phyloP scores from a whole-genome alignment of 2,888 invertebrate genomes.

The Caenorhabditis sp. region DNA sequence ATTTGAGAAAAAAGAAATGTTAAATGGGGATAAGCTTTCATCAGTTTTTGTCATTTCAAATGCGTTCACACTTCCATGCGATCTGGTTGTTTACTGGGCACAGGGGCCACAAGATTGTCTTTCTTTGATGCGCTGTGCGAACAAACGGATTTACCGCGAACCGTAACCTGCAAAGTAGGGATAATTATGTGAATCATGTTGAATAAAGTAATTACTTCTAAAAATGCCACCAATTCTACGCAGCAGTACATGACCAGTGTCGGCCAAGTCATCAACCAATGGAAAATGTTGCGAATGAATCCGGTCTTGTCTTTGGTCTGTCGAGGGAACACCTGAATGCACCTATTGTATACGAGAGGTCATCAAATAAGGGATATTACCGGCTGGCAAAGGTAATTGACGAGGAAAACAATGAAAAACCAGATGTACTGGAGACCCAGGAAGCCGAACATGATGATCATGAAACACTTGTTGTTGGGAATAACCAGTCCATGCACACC shows the following conservation, averaged over 20 bases:
- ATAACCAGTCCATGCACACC: constrained; percentile 73
- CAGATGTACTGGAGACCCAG: constrained; percentile 78
- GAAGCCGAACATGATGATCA: constrained; percentile 77
- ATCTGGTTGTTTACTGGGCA: constrained; percentile 67
- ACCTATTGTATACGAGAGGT: constrained; percentile 30
- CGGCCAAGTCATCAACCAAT: constrained; percentile 76
- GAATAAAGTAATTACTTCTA: constrained; percentile 65
- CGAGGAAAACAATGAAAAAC: constrained; percentile 74
- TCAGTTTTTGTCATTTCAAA: constrained; percentile 1
- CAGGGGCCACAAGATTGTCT: constrained; percentile 76
- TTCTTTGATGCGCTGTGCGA: constrained; percentile 80
- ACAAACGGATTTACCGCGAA: constrained; percentile 79
- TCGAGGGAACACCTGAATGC: constrained; percentile 74
- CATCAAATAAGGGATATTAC: constrained; percentile 51
- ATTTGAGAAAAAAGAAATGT: constrained; percentile 22
- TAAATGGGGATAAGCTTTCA: constrained; percentile 18
- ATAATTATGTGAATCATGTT: constrained; percentile 33
- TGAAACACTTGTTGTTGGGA: constrained; percentile 73
- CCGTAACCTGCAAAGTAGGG: constrained; percentile 68
- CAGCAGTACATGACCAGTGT: constrained; percentile 77
- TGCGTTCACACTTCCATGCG: constrained; percentile 70
- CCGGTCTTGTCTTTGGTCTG: constrained; percentile 76
- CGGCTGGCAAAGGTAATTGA: constrained; percentile 76
- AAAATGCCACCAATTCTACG: constrained; percentile 77
- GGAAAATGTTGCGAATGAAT: constrained; percentile 77